A percentile compares a stretch with the other conserved stretches of the same genome.
Conservation (phyloP, 2,797 vertebrate genomes). For the Alfaro cultratus region DNA sequence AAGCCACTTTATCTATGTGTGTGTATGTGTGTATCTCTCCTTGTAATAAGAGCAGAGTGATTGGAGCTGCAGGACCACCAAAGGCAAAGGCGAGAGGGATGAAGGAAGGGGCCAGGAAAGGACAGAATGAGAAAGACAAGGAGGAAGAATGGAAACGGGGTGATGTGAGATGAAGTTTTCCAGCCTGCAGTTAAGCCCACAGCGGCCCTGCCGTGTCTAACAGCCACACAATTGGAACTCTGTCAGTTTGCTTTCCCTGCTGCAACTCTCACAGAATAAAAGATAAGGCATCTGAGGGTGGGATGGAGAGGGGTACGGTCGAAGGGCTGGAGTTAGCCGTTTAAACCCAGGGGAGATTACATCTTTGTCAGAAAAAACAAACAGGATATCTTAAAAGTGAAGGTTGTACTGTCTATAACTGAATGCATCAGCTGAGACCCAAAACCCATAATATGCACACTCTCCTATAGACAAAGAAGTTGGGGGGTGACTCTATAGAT, state of each 20-base stretch:
- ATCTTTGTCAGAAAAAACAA: not conserved
- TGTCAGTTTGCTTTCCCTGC: constrained; percentile 58
- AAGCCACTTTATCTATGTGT: constrained; percentile 33
- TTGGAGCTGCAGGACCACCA: constrained; percentile 64
- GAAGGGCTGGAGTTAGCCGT: constrained; percentile 6
- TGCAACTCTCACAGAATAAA: constrained; percentile 42
- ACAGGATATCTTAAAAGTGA: not conserved
- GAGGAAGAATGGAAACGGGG: constrained; percentile 34
- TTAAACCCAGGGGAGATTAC: not conserved
- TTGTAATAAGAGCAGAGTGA: constrained; percentile 66
- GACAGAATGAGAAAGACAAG: constrained; percentile 54
- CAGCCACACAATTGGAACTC: constrained; percentile 65
- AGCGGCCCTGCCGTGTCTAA: constrained; percentile 59
- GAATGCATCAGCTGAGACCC: constrained; percentile 14
- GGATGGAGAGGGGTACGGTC: not conserved
- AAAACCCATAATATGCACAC: not conserved
- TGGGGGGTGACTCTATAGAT: not conserved
- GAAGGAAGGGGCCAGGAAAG: constrained; percentile 50
- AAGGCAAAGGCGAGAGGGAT: constrained; percentile 61
- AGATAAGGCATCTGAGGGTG: constrained; percentile 27
- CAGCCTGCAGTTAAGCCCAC: constrained; percentile 59
- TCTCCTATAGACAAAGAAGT: constrained; percentile 2
- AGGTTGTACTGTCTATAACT: constrained; percentile 5
- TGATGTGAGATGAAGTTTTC: constrained; percentile 62
- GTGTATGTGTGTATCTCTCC: constrained; percentile 31